Evolutionary conservation across 2,113 vertebrate genomes (phyloP).

Genomic region (Gasterosteus aculeatus): DNA sequence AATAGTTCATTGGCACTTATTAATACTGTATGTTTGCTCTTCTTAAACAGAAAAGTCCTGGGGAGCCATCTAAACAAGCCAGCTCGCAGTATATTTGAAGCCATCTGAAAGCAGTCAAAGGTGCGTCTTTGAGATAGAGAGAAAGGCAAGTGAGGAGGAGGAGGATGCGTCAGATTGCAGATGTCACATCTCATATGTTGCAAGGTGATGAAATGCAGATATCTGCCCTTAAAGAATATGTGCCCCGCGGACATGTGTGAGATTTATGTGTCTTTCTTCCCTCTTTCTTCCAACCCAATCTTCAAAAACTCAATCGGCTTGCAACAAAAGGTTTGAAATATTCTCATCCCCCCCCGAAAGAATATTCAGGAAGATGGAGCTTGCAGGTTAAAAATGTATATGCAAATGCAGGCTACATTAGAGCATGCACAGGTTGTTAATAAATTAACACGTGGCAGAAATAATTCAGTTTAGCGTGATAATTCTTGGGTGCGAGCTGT

Average conservation of each 20-base stretch:
- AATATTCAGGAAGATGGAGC: slow-evolving; percentile 78
- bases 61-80: slow-evolving; percentile 63
- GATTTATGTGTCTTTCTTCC: slow-evolving; percentile 68
- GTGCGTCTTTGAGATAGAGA: slow-evolving; percentile 46
- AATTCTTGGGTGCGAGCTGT: slow-evolving; percentile 90
- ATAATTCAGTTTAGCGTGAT: slow-evolving; percentile 93
- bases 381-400: slow-evolving; percentile 86
- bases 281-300: slow-evolving; percentile 29
- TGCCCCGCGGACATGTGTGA: slow-evolving; percentile 73
- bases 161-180: slow-evolving; percentile 56
- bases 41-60: slow-evolving; percentile 44
- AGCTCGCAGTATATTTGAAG: slow-evolving; percentile 52
- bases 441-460: slow-evolving; percentile 92
- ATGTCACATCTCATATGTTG: slow-evolving; percentile 70
- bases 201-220: slow-evolving; percentile 75
- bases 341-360: slow-evolving; percentile 55
- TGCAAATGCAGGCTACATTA: slow-evolving; percentile 86
- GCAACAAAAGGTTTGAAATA: slow-evolving; percentile 76
- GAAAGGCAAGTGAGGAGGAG: slow-evolving; percentile 19
- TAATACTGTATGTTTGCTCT: slow-evolving; percentile 68
- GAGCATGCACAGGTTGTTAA: slow-evolving; percentile 88
- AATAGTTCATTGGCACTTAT: slow-evolving; percentile 64
- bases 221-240: slow-evolving; percentile 77
- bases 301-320: slow-evolving; percentile 71
- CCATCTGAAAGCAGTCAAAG: slow-evolving; percentile 44